These are phyloP conservation scores for Actinia tenebrosa DNA, from an alignment of 64 coral and sea anemone species.

Conservation along the genomic window DNA sequence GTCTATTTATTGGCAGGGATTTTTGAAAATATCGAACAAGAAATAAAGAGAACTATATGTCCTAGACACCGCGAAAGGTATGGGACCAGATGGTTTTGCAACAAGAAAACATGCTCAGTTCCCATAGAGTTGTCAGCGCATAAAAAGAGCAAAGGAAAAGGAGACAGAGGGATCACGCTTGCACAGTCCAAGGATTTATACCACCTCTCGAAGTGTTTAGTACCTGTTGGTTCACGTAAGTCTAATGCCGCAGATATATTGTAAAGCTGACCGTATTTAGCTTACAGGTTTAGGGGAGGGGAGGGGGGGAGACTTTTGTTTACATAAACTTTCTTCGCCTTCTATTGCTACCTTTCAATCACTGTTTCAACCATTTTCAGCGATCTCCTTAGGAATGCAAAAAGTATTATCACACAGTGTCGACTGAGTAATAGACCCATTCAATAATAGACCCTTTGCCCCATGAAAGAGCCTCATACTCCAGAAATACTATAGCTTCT, in stretches of 20 bases:
- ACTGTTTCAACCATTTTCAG: too few relatives aligned
- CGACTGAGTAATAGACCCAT: too few relatives aligned
- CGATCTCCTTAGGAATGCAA: too few relatives aligned
- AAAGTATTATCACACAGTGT: too few relatives aligned
- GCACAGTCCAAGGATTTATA: neutral
- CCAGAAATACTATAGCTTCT: too few relatives aligned
- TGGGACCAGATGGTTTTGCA: neutral
- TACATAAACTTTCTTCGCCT: too few relatives aligned
- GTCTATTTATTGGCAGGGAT: neutral
- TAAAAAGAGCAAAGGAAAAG: neutral
- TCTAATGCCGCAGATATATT: neutral
- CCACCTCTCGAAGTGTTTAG: neutral
- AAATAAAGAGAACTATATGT: neutral
- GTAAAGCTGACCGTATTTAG: too few relatives aligned
- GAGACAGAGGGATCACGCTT: constrained; percentile 10
- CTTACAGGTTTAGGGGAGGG: too few relatives aligned
- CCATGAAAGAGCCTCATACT: too few relatives aligned
- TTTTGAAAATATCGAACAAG: neutral
- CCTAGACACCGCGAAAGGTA: neutral
- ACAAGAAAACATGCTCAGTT: neutral
- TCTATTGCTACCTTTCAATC: too few relatives aligned
- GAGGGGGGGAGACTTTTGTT: too few relatives aligned
- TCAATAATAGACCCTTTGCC: too few relatives aligned
- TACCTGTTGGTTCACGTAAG: constrained; percentile 5
- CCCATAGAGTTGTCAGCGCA: neutral